These are phyloP conservation scores for Myotis davidii DNA, from an alignment of 2,113 vertebrate genomes.

Conservation along the genomic window DNA sequence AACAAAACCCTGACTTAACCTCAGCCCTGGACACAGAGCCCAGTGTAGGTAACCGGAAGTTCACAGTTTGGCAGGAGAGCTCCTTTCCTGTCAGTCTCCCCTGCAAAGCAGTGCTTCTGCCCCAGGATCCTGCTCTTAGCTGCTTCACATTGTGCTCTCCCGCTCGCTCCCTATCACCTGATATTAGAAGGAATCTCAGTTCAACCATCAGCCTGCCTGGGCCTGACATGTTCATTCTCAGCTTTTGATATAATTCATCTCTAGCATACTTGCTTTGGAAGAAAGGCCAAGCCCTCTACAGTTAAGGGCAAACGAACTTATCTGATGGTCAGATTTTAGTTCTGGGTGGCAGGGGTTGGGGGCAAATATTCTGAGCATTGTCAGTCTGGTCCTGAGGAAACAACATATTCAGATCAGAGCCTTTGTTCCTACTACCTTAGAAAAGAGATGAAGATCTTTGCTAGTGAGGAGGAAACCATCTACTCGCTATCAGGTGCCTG, in stretches of 20 bases:
- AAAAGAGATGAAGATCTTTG: not conserved
- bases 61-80: not conserved
- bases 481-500: not conserved
- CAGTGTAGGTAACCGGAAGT: not conserved
- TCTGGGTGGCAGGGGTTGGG: accelerated
- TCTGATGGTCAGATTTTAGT: not conserved
- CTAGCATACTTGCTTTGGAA: not conserved
- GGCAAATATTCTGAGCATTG: not conserved
- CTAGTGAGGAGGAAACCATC: not conserved
- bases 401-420: not conserved
- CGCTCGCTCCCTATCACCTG: not conserved
- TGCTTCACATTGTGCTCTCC: accelerated
- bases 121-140: not conserved
- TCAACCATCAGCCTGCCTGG: not conserved
- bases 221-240: not conserved
- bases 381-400: not conserved
- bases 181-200: not conserved
- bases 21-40: not conserved
- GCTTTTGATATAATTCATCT: not conserved
- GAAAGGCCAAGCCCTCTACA: not conserved
- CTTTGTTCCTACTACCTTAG: not conserved
- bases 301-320: not conserved
- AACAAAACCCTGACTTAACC: not conserved
- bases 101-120: accelerated
- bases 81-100: accelerated